Base-by-base conservation (phyloP, 2,113 vertebrate species). In the Chloroceryle aenea region DNA sequence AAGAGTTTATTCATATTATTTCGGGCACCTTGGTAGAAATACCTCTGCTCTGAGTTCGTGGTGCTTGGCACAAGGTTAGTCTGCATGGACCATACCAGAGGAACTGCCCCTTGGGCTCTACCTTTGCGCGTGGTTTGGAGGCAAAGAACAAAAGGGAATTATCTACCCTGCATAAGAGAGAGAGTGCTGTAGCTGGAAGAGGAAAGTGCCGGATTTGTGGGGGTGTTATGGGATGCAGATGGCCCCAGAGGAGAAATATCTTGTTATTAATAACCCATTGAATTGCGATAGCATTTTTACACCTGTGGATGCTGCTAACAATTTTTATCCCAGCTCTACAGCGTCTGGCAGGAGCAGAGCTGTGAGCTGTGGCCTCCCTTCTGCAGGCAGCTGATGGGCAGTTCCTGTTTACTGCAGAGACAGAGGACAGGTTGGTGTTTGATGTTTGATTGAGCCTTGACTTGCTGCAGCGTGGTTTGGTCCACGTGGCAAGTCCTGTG, bases 1-100 rank as follows among this genome's bases (percentile, higher is more conserved):
- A 94, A 88, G 89, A 84, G 75, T 95, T 92, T 77, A 72, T 93
- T 95, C 93, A 73, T 96, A 93, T 87, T 87, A 89, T 87, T 95
- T 91, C 86, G 92, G 86, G 79, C 86, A 95, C 77, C 80, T 93
- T 48, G 40, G 56, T 43, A 64, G 75, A 80, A 84, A 93, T 88
- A 55, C 34, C 63, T 79, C 59, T 43, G 68, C 26, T 53, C 48
- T 75, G 50, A 55, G 88, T 73, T 73, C 20, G 2, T 22, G 36
- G 78, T 48, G 69, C 84, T 96, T 86, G 67, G 79, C 91, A 73
- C 68, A 83, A 30, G 12, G 50, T 58, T 91, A 72, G 72, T 73
- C 53, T 88, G 72, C 84, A 36, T 5, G n/a, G 88, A 45, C 68
- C 4, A 29, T 55, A 43, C 27, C 42, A 69, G 71, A 53, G 58